Conservation (phyloP, 1,140 invertebrate genomes). For the Heliconius nattereri region DNA sequence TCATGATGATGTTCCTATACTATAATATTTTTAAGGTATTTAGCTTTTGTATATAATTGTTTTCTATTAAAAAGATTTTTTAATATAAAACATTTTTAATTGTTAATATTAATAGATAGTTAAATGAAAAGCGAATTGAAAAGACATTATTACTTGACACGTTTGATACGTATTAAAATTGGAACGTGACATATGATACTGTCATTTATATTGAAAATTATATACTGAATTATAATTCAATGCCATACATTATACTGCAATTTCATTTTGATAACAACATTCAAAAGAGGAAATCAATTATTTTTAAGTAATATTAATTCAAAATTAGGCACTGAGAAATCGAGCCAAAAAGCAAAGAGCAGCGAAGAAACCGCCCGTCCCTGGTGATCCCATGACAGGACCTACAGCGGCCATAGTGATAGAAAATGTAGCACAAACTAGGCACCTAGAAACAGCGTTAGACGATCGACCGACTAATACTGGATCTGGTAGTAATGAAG, state of each 20-base stretch:
- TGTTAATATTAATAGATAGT: too few relatives aligned
- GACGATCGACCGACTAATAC: slow-evolving; percentile 92
- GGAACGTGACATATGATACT: too few relatives aligned
- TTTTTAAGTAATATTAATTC: neutral
- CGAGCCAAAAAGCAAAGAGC: slow-evolving; percentile 91
- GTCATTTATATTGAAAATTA: too few relatives aligned
- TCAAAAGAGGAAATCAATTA: too few relatives aligned
- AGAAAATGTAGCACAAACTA: slow-evolving; percentile 92
- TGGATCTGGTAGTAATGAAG: slow-evolving; percentile 93
- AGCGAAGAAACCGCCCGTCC: slow-evolving; percentile 87
- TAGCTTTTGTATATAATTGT: too few relatives aligned
- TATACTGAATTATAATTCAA: too few relatives aligned
- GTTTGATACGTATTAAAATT: too few relatives aligned
- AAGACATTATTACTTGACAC: too few relatives aligned
- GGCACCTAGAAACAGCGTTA: slow-evolving; percentile 90
- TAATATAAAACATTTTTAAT: too few relatives aligned
- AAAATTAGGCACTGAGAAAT: slow-evolving; percentile 84
- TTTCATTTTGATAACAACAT: neutral
- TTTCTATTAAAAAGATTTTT: too few relatives aligned
- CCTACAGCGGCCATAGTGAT: slow-evolving; percentile 90
- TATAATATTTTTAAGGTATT: slow-evolving; percentile 98
- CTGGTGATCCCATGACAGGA: slow-evolving; percentile 88
- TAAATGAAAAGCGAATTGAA: too few relatives aligned
- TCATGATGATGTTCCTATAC: slow-evolving; percentile 99
- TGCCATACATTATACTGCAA: neutral